Percentiles rank a stretch among this genome's conserved stretches.
These are phyloP conservation scores for Agrenia bidenticulata DNA, from an alignment of 2,888 invertebrate genomes.

Conservation along the genomic window DNA sequence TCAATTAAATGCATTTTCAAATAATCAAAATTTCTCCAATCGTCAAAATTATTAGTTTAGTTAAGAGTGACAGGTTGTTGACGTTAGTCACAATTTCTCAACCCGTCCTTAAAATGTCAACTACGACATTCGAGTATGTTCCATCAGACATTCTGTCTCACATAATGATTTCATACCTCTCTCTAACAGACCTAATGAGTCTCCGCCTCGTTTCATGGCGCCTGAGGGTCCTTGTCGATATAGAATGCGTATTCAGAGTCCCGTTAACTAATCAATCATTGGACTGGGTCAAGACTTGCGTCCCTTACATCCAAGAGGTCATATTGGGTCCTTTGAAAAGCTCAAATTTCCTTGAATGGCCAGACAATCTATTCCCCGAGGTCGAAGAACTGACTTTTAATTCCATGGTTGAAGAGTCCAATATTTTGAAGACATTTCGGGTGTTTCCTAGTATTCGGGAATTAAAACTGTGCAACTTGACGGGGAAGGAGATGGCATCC, in stretches of 20 bases:
- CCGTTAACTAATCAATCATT: neutral
- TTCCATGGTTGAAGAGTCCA: neutral
- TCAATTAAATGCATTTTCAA: too few relatives aligned
- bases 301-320: constrained; percentile 3
- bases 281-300: neutral
- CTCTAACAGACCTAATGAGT: neutral
- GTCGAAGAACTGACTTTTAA: neutral
- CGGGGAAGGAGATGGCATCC: neutral
- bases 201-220: neutral
- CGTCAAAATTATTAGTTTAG: too few relatives aligned
- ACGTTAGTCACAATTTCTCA: too few relatives aligned
- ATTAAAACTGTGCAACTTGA: neutral
- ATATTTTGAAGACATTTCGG: neutral
- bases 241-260: neutral
- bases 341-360: too few relatives aligned
- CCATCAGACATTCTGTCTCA: neutral
- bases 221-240: neutral
- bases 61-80: too few relatives aligned
- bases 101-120: too few relatives aligned
- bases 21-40: too few relatives aligned
- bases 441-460: neutral
- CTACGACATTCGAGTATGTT: too few relatives aligned
- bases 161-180: neutral
- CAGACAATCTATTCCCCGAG: neutral
- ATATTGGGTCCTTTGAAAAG: neutral